Evolutionary conservation across 2,797 vertebrate genomes (phyloP).

Genomic region (Melopsittacus undulatus): DNA sequence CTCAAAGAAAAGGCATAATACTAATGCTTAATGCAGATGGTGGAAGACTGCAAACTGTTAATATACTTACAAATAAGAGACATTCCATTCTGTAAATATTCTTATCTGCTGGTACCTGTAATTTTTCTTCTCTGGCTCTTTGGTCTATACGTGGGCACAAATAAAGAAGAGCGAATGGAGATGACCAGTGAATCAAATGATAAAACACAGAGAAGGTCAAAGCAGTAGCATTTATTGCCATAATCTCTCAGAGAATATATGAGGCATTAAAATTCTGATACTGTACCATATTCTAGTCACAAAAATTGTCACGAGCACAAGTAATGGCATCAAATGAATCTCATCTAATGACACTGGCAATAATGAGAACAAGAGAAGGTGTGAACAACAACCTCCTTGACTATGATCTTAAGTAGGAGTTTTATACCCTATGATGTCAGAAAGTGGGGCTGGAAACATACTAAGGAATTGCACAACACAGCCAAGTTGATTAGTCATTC

Average conservation of each 20-base stretch:
- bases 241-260: constrained; percentile 62
- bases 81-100: constrained; percentile 22
- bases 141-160: background rate
- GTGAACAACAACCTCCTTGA: background rate
- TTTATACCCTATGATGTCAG: background rate
- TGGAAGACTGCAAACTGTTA: background rate
- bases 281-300: constrained; percentile 60
- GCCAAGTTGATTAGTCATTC: constrained; percentile 26
- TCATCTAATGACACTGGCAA: constrained; percentile 40
- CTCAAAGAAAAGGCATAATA: background rate
- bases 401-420: background rate
- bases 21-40: background rate
- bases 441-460: background rate
- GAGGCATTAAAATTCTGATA: constrained; percentile 68
- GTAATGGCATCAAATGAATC: constrained; percentile 53
- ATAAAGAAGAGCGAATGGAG: background rate
- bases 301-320: constrained; percentile 61
- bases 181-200: constrained; percentile 44
- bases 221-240: constrained; percentile 63
- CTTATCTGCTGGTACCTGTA: background rate
- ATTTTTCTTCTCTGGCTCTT: background rate
- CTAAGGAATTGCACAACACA: background rate
- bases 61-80: background rate
- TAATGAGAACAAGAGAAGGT: constrained; percentile 30
- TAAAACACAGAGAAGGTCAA: constrained; percentile 65